Evolutionary conservation across 2,113 vertebrate species (phyloP).

Genomic region (Falcunculus frontatus): DNA sequence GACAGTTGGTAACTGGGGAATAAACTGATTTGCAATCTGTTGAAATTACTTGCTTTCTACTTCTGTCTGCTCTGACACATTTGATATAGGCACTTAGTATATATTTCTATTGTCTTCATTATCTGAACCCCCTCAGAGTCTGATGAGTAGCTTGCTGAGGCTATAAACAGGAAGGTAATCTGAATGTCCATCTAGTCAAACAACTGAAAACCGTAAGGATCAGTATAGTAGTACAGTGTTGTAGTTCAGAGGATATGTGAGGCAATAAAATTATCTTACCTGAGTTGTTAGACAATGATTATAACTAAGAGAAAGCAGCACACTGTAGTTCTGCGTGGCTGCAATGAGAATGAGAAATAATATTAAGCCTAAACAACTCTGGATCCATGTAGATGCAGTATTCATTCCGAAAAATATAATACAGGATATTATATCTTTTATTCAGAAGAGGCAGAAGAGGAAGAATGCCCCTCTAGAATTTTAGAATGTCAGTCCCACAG

Average conservation of each 20-base stretch:
- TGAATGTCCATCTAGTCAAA: neutral
- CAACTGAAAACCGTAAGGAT: neutral
- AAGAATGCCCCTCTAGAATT: neutral
- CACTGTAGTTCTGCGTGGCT: neutral
- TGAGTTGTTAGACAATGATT: neutral
- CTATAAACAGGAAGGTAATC: neutral
- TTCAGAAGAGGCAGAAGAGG: neutral
- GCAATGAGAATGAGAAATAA: neutral
- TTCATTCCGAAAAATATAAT: neutral
- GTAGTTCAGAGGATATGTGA: neutral
- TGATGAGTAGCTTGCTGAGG: neutral
- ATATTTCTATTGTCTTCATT: neutral
- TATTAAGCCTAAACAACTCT: neutral
- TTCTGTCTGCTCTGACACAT: neutral
- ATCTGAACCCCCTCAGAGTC: neutral
- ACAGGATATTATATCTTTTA: neutral
- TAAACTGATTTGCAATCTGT: neutral
- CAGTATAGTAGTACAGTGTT: neutral
- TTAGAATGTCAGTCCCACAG: neutral
- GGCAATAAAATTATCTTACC: neutral
- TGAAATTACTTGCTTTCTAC: neutral
- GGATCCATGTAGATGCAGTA: neutral
- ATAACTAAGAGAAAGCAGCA: neutral
- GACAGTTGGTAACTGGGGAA: neutral
- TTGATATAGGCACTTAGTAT: neutral